Evolutionary conservation across 2,888 invertebrate genomes (phyloP).

Genomic region (Halictus quadricinctus): DNA sequence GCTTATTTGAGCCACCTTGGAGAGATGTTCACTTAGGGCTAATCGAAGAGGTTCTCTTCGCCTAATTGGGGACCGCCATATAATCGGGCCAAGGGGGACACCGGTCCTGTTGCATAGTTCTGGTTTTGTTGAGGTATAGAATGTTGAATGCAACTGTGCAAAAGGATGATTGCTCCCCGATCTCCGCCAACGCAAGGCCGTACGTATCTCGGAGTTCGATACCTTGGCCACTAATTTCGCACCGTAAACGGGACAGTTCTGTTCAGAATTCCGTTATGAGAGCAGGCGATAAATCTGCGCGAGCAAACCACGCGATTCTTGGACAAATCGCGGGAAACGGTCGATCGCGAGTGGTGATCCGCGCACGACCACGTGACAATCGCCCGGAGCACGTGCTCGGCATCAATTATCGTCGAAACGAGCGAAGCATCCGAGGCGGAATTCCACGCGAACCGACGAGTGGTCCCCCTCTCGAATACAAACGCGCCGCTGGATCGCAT

Average conservation of each 20-base stretch:
- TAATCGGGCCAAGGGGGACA: background rate
- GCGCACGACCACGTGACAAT: conserved; percentile 62
- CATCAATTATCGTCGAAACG: conserved; percentile 69
- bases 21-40: too few relatives aligned
- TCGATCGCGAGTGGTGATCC: conserved; percentile 34
- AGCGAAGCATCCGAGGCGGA: conserved; percentile 59
- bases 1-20: background rate
- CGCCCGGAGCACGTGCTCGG: conserved; percentile 70
- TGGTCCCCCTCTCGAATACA: conserved; percentile 22
- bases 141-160: too few relatives aligned
- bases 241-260: background rate
- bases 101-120: background rate
- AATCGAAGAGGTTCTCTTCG: background rate
- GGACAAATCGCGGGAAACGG: conserved; percentile 40
- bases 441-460: conserved; percentile 60
- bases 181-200: too few relatives aligned
- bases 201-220: too few relatives aligned
- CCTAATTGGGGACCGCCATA: background rate
- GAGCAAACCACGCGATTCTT: conserved; percentile 19
- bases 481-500: conserved; percentile 25
- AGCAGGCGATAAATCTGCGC: background rate
- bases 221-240: background rate
- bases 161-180: background rate
- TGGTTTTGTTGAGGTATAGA: too few relatives aligned
- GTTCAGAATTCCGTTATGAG: background rate